Base-by-base conservation (phyloP, 2,797 vertebrate genomes). In the Sibirionetta formosa region DNA sequence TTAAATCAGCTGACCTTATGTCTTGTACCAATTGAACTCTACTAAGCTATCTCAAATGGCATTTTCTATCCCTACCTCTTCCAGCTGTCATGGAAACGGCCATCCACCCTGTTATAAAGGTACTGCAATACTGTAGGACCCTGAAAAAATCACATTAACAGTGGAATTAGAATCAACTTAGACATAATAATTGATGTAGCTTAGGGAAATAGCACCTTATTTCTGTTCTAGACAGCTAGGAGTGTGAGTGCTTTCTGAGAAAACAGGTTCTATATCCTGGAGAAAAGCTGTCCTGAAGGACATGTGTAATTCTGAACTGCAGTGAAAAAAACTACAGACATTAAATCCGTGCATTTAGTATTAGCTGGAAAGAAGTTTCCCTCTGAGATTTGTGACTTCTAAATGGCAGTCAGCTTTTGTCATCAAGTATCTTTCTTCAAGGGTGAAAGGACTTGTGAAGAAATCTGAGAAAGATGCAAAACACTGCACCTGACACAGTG, bases 51-150 rank as follows among this genome's bases (percentile, higher is more conserved):
- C 81, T 95, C 50, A 76, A 70, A 84, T 92, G 69, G 19, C 86
- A 78, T 90, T 89, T 94, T 88, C 82, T 50, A 76, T 64, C 72
- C 68, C 46, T 66, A 20, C 51, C 9, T 80, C 22, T 86, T 70
- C 70, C 86, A 66, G 78, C 79, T 94, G 71, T 90, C 86, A 85
- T 77, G 86, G 91, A 94, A 96, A 96, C 73, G 60, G 57, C 50
- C 1, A 0, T 40, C 35, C 8, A 20, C 38, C 36, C 73, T 80
- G n/a, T 40, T 48, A 83, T 79, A 75, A 66, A 77, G 76, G 73
- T 88, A 79, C 75, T 22, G 9, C 72, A 83, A 93, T 92, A 50
- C 54, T 66, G 33, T 75, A 23, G 46, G 56, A 72, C 50, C 5
- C 15, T 0, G 6, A 78, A 85, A 61, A 96, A 92, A 96, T 92